Evolutionary conservation across 37 sponge, comb jelly and placozoan species (phyloP).

Genomic region (Ephydatia muelleri): DNA sequence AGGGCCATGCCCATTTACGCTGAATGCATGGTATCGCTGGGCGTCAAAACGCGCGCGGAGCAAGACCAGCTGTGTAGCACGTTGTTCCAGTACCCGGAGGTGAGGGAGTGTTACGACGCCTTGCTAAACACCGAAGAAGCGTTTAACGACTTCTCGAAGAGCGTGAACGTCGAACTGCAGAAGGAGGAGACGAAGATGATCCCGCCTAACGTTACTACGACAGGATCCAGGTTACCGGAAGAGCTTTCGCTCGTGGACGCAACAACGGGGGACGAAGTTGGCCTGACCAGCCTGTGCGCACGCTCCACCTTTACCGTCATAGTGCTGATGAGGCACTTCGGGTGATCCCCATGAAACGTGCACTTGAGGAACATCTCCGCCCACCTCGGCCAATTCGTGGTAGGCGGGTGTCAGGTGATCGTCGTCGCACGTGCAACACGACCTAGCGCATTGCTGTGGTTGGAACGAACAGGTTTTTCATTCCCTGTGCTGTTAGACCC

Average conservation of each 20-base stretch:
- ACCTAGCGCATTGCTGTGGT: conserved; percentile 25
- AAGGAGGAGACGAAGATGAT: background rate
- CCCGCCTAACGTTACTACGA: background rate
- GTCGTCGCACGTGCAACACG: conserved; percentile 1
- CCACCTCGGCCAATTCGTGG: background rate
- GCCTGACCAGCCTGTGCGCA: conserved; percentile 5
- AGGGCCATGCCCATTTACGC: conserved; percentile 24
- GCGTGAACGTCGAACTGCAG: conserved; percentile 19
- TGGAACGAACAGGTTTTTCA: background rate
- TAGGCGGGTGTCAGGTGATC: conserved; percentile 20
- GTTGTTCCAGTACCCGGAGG: background rate
- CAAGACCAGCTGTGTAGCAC: conserved; percentile 14
- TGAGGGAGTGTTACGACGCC: conserved; percentile 32
- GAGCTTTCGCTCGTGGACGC: conserved; percentile 16
- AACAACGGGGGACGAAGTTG: background rate
- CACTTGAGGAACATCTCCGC: conserved; percentile 28
- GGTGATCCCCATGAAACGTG: conserved; percentile 63
- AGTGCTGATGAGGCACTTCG: conserved; percentile 56
- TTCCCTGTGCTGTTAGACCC: conserved; percentile 34
- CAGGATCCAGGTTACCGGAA: conserved; percentile 2
- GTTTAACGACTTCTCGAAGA: background rate
- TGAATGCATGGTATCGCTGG: conserved; percentile 4
- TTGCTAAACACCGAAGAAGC: conserved; percentile 31
- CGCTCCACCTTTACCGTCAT: conserved; percentile 48
- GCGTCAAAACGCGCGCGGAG: conserved; percentile 23